phyloP scores from a whole-genome alignment of 2,888 invertebrate species.

The Xanthia togata region DNA sequence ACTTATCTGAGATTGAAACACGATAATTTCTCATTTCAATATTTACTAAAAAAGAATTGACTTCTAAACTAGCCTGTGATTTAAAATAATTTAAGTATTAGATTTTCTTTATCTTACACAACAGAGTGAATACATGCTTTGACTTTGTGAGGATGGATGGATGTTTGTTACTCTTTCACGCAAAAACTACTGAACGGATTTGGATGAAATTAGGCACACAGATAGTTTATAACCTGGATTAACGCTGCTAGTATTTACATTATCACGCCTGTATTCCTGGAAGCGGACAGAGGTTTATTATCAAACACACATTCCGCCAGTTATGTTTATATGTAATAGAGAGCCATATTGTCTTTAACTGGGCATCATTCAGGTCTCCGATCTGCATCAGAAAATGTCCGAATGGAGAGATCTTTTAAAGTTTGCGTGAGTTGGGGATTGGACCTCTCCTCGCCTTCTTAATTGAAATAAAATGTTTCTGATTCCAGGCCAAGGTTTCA shows the following conservation, averaged over 20 bases:
- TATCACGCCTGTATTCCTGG: neutral
- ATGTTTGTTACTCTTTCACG: too few relatives aligned
- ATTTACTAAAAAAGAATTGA: slow-evolving; percentile 2
- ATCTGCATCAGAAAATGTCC: neutral
- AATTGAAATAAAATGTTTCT: neutral
- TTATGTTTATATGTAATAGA: neutral
- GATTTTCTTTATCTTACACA: neutral
- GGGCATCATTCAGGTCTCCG: neutral
- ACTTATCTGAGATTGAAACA: neutral
- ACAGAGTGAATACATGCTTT: too few relatives aligned
- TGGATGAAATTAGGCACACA: too few relatives aligned
- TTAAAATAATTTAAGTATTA: neutral
- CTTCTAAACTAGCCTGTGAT: neutral
- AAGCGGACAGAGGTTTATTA: neutral
- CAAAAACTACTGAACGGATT: too few relatives aligned
- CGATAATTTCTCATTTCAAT: neutral
- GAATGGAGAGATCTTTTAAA: neutral
- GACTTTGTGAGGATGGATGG: too few relatives aligned
- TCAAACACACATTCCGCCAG: neutral
- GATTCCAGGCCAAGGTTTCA: slow-evolving; percentile 94
- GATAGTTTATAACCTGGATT: too few relatives aligned
- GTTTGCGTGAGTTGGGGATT: neutral
- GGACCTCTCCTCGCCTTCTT: too few relatives aligned
- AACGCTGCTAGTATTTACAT: neutral
- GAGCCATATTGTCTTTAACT: neutral